These are phyloP conservation scores for Poeciliopsis retropinna DNA, from an alignment of 2,113 vertebrate genomes.

Conservation along the genomic window DNA sequence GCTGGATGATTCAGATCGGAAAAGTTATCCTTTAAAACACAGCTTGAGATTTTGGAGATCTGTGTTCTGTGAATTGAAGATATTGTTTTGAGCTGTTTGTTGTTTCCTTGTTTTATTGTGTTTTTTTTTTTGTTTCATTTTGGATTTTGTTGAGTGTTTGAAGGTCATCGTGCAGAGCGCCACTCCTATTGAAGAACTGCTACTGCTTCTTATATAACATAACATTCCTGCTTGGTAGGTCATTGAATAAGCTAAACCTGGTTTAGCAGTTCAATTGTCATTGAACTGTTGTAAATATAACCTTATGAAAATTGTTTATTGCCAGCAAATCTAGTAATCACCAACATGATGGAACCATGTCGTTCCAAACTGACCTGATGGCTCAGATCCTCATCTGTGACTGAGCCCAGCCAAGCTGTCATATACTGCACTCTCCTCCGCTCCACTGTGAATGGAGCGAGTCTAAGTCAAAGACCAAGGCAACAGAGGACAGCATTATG, in stretches of 20 bases:
- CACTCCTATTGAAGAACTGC: neutral
- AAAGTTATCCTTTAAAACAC: too few species aligned
- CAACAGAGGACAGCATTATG: conserved; percentile 74
- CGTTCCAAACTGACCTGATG: conserved; percentile 63
- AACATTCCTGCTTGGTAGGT: neutral
- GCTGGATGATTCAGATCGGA: too few species aligned
- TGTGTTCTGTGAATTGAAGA: too few species aligned
- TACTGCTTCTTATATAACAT: neutral
- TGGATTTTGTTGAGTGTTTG: too few species aligned
- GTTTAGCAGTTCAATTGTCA: neutral
- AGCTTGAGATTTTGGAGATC: too few species aligned
- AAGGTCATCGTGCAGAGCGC: neutral
- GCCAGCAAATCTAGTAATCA: conserved; percentile 45
- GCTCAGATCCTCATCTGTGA: conserved; percentile 56
- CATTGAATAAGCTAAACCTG: neutral
- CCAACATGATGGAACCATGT: conserved; percentile 34
- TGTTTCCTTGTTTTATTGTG: too few species aligned
- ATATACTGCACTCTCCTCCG: conserved; percentile 66
- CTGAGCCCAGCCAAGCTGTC: conserved; percentile 64
- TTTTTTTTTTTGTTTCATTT: too few species aligned
- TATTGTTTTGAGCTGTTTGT: too few species aligned
- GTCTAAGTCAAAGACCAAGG: conserved; percentile 65
- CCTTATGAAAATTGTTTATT: conserved; percentile 34
- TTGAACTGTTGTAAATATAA: conserved; percentile 8
- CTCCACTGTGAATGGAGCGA: conserved; percentile 68